Conservation (phyloP, 2,113 vertebrate genomes). For the Corydoras sp. region DNA sequence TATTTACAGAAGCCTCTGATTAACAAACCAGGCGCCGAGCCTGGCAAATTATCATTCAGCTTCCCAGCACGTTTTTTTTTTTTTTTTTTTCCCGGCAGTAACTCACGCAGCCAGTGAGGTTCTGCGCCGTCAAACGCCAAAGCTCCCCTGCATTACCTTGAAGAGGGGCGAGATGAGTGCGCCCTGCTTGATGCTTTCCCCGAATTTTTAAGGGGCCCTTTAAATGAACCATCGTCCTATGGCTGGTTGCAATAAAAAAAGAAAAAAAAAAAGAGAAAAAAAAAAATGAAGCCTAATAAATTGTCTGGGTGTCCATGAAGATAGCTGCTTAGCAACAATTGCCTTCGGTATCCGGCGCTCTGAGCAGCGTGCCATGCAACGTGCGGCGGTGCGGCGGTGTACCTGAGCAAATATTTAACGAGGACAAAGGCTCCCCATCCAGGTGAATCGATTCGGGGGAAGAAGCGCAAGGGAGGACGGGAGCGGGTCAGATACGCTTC, state of each 20-base stretch:
- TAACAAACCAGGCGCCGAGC: constrained; percentile 21
- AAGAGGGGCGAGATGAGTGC: constrained; percentile 13
- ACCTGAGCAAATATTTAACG: constrained; percentile 33
- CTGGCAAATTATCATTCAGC: constrained; percentile 17
- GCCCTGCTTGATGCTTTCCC: constrained; percentile 27
- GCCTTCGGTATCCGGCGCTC: constrained; percentile 28
- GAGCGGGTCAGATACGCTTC: constrained; percentile 11
- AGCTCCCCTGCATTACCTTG: constrained; percentile 20
- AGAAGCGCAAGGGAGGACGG: constrained; percentile 2
- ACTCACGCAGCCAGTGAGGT: constrained; percentile 1
- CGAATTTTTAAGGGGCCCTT: constrained; percentile 18
- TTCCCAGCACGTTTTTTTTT: constrained; percentile 25
- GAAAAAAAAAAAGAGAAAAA: constrained; percentile 37
- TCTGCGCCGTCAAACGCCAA: constrained; percentile 24
- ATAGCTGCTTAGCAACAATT: constrained; percentile 33
- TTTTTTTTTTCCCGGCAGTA: constrained; percentile 23
- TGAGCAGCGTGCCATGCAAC: constrained; percentile 25
- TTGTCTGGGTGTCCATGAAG: constrained; percentile 33
- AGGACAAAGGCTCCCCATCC: constrained; percentile 5
- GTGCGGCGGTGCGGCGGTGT: constrained; percentile 27
- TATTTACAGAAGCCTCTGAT: constrained; percentile 33
- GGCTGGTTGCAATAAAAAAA: constrained; percentile 24
- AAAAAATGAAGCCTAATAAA: constrained; percentile 43
- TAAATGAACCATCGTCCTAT: constrained; percentile 22
- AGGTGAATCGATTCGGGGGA: constrained; percentile 32